These are phyloP conservation scores for Cassiopea xamachana DNA, from an alignment of 30 jellyfish, hydroid and myxozoan genomes.

Conservation along the genomic window DNA sequence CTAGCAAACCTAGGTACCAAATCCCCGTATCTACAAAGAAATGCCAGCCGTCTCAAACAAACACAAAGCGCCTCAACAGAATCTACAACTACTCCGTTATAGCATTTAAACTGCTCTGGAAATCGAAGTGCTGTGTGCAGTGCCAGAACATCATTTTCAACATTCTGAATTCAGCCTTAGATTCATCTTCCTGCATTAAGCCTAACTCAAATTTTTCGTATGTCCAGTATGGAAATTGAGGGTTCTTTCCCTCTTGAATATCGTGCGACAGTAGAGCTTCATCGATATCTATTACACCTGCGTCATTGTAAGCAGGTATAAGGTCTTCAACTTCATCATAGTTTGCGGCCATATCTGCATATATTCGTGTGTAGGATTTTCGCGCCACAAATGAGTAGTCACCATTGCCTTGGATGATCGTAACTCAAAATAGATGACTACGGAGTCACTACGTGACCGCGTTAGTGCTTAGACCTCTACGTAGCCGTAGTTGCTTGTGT, in stretches of 20 bases:
- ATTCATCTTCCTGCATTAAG: constrained; percentile 25
- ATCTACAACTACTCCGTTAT: constrained; percentile 41
- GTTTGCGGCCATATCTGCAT: background rate
- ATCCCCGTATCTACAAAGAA: constrained; percentile 33
- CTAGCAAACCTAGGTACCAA: constrained; percentile 34
- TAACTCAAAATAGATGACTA: background rate
- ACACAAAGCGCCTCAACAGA: constrained; percentile 37
- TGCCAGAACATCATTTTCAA: constrained; percentile 4
- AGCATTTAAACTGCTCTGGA: constrained; percentile 30
- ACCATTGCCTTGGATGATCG: background rate
- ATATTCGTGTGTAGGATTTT: background rate
- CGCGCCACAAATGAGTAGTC: background rate
- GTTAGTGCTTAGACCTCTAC: background rate
- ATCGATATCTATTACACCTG: constrained; percentile 14
- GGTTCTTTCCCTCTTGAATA: background rate
- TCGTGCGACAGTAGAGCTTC: constrained; percentile 16
- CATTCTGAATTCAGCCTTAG: constrained; percentile 25
- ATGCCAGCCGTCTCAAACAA: constrained; percentile 32
- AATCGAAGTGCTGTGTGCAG: background rate
- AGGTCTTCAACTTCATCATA: background rate
- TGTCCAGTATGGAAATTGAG: constrained; percentile 42
- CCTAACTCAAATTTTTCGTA: constrained; percentile 24
- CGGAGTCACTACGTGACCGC: background rate
- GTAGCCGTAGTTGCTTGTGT: too few relatives aligned
- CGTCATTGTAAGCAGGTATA: constrained; percentile 13